Conservation (phyloP, 53 echinoderm and acorn worm species). For the Echinarachnius parma region DNA sequence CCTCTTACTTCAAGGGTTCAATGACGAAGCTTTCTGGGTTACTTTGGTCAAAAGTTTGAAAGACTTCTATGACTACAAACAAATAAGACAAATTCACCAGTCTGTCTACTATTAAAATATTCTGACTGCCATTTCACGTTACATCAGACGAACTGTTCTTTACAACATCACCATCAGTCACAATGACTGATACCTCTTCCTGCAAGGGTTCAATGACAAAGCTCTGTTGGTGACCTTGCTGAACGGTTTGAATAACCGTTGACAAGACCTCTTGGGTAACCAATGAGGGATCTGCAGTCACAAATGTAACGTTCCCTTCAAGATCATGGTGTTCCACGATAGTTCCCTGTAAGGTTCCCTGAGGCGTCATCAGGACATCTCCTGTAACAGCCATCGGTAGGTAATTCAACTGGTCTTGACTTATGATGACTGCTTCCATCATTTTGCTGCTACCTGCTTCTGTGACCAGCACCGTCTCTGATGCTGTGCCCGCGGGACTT, state of each 20-base stretch:
- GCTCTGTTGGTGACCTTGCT: constrained; percentile 3
- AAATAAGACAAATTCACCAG: too few species aligned
- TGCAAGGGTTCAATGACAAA: constrained; percentile 27
- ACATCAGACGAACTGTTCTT: too few species aligned
- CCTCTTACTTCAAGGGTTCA: too few species aligned
- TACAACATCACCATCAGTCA: background rate
- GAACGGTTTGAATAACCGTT: constrained; percentile 18
- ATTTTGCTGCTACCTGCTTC: background rate
- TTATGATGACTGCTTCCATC: constrained; percentile 18
- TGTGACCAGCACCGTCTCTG: too few species aligned
- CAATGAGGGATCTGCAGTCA: constrained; percentile 2
- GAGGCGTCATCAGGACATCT: background rate
- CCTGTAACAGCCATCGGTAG: background rate
- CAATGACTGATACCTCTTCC: constrained; percentile 15
- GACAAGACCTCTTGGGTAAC: constrained; percentile 16
- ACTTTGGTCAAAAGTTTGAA: too few species aligned
- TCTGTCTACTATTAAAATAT: too few species aligned
- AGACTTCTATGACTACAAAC: too few species aligned
- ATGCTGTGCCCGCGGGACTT: too few species aligned
- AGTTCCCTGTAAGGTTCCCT: constrained; percentile 7
- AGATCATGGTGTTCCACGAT: background rate
- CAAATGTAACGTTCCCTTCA: constrained; percentile 15
- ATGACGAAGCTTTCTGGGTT: too few species aligned
- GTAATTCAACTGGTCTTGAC: too few species aligned
- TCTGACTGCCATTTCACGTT: too few species aligned